Evolutionary conservation across 2,113 vertebrate species (phyloP).

Genomic region (Lipophrys pholis): DNA sequence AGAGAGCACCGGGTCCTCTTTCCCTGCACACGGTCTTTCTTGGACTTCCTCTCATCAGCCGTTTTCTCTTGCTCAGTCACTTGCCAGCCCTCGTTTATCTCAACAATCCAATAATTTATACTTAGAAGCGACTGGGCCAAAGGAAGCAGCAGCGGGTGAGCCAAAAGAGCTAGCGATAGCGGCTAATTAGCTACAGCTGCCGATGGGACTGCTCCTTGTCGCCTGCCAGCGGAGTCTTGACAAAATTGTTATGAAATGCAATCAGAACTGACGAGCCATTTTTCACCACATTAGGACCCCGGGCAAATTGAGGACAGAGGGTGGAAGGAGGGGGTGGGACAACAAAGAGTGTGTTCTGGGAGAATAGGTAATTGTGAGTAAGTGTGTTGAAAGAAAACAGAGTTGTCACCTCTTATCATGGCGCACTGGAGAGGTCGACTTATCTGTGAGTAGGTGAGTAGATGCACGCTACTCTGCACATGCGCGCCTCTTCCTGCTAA

Average conservation of each 20-base stretch:
- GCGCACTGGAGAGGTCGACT: slow-evolving; percentile 3
- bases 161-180: slow-evolving; percentile 86
- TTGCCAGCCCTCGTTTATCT: slow-evolving; percentile 74
- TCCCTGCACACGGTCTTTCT: slow-evolving; percentile 21
- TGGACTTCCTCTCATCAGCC: slow-evolving; percentile 30
- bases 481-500: slow-evolving; percentile 45
- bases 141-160: slow-evolving; percentile 76
- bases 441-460: slow-evolving; percentile 12
- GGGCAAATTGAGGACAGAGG: slow-evolving; percentile 47
- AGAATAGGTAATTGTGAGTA: slow-evolving; percentile 30
- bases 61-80: slow-evolving; percentile 39
- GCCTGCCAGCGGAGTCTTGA: slow-evolving; percentile 81
- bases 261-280: slow-evolving; percentile 79
- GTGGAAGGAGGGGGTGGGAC: slow-evolving; percentile 20
- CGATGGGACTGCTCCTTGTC: slow-evolving; percentile 82
- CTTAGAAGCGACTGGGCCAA: slow-evolving; percentile 75
- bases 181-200: slow-evolving; percentile 91
- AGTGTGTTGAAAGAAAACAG: slow-evolving; percentile 2
- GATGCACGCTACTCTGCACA: slow-evolving; percentile 15
- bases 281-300: slow-evolving; percentile 73
- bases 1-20: neutral
- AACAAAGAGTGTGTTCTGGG: slow-evolving; percentile 38
- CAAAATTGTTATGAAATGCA: slow-evolving; percentile 86
- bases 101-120: slow-evolving; percentile 80
- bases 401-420: slow-evolving; percentile 5